Conservation (phyloP, 1,140 invertebrate species). For the Ceratosolen fusciceps region DNA sequence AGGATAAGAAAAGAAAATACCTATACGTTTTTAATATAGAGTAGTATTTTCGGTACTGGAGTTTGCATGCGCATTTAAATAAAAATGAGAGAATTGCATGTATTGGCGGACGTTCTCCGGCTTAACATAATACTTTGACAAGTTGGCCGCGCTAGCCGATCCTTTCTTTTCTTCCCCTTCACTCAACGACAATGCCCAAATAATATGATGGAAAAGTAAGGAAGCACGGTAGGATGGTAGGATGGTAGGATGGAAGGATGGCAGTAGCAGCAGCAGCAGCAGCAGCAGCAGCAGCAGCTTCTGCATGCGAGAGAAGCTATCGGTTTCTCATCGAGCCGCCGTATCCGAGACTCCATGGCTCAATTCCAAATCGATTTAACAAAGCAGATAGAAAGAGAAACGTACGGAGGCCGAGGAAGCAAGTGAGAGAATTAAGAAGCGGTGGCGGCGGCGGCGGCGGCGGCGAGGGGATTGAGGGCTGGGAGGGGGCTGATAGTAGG, state of each 20-base stretch:
- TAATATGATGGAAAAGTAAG: constrained; percentile 2
- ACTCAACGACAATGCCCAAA: neutral
- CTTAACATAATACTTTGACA: neutral
- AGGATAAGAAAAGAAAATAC: too few relatives aligned
- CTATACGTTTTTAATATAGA: too few relatives aligned
- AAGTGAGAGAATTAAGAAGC: constrained; percentile 7
- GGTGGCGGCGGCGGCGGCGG: too few relatives aligned
- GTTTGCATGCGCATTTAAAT: too few relatives aligned
- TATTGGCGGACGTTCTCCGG: neutral
- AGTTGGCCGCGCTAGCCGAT: neutral
- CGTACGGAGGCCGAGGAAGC: neutral
- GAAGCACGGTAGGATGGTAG: neutral
- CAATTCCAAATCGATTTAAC: constrained; percentile 47
- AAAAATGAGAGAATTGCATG: constrained; percentile 6
- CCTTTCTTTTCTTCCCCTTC: neutral
- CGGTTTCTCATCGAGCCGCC: constrained; percentile 11
- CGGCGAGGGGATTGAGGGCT: neutral
- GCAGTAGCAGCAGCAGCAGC: too few relatives aligned
- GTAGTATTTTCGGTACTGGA: too few relatives aligned
- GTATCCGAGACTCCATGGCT: constrained; percentile 27
- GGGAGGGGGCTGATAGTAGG: neutral
- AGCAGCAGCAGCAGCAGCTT: too few relatives aligned
- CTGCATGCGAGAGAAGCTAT: constrained; percentile 3
- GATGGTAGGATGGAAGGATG: too few relatives aligned
- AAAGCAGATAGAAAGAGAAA: constrained; percentile 11